A percentile compares a stretch with the other conserved stretches of the same genome.
These are phyloP conservation scores for Cenopis cana DNA, from an alignment of 2,888 invertebrate species.

Conservation along the genomic window DNA sequence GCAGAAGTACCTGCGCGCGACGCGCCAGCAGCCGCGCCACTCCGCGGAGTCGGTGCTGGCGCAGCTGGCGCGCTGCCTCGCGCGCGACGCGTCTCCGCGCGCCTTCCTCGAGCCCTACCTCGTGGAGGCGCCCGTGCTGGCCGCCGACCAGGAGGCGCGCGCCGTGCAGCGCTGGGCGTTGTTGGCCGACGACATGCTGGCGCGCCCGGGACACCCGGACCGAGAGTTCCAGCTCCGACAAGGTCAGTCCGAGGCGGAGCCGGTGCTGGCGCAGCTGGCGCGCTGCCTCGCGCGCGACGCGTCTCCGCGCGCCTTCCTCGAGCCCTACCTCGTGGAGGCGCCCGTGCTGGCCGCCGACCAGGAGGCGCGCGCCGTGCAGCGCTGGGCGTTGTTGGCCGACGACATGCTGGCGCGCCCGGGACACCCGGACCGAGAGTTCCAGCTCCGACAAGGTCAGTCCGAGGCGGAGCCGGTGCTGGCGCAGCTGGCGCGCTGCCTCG, in stretches of 20 bases:
- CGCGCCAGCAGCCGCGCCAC: constrained; percentile 97
- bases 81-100: constrained; percentile 96
- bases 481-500: constrained; percentile 95
- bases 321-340: constrained; percentile 94
- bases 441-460: constrained; percentile 98
- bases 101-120: constrained; percentile 98
- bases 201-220: constrained; percentile 93
- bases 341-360: constrained; percentile 94
- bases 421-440: constrained; percentile 72
- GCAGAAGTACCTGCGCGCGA: constrained; percentile 98
- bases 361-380: constrained; percentile 92
- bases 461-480: constrained; percentile 96
- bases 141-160: constrained; percentile 92
- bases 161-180: constrained; percentile 98
- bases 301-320: constrained; percentile 97
- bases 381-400: constrained; percentile 98
- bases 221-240: constrained; percentile 96
- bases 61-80: constrained; percentile 95
- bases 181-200: constrained; percentile 96
- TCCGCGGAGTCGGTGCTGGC: constrained; percentile 96
- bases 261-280: constrained; percentile 95
- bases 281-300: constrained; percentile 97
- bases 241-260: constrained; percentile 96
- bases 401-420: constrained; percentile 95
- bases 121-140: constrained; percentile 92